Conservation (phyloP, 2,113 vertebrate species). For the Calidris pugnax region DNA sequence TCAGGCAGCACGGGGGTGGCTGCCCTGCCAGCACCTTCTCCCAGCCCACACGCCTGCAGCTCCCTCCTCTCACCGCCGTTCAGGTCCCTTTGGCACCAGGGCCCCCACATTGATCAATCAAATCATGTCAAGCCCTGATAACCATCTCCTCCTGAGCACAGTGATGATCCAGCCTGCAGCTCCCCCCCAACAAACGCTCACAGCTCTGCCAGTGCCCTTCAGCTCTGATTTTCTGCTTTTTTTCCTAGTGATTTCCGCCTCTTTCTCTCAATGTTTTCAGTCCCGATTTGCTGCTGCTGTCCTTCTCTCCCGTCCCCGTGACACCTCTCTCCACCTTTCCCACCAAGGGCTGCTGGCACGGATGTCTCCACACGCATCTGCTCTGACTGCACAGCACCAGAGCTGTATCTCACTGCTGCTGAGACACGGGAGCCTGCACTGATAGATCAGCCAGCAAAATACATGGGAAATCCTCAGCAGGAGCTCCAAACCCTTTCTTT, state of each 20-base stretch:
- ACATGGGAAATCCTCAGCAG: background rate
- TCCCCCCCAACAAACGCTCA: background rate
- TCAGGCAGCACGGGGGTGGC: background rate
- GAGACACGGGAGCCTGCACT: background rate
- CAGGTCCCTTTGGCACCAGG: background rate
- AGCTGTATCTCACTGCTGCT: background rate
- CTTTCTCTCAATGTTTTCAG: background rate
- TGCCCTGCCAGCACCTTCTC: background rate
- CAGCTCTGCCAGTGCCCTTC: background rate
- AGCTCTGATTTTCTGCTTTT: background rate
- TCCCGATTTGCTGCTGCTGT: background rate
- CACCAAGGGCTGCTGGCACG: fast-evolving
- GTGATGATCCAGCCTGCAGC: background rate
- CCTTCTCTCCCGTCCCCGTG: fast-evolving
- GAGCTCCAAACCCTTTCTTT: background rate
- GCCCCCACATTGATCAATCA: constrained; percentile 1
- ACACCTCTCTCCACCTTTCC: background rate
- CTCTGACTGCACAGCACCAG: background rate
- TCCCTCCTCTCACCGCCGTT: background rate
- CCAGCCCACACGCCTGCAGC: background rate
- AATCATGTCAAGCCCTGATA: fast-evolving
- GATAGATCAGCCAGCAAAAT: background rate
- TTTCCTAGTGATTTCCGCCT: background rate
- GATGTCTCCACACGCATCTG: too few species aligned
- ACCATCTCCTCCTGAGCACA: background rate